Conservation (phyloP, 1,140 invertebrate species). For the Varroa destructor region DNA sequence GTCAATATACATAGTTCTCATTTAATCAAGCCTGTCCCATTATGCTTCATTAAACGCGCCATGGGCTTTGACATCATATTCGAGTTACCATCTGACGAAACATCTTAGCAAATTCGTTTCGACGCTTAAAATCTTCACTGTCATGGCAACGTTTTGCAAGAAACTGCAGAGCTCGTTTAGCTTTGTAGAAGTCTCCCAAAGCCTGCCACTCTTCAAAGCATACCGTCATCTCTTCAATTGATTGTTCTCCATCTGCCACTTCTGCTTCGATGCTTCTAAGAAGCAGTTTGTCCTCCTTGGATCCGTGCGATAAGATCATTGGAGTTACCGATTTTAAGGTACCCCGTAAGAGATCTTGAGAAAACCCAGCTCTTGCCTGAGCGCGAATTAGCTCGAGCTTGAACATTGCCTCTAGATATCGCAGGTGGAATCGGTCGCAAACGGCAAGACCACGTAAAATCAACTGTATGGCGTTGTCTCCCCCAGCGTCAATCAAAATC, state of each 20-base stretch:
- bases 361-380: background rate
- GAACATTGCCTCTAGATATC: conserved; percentile 14
- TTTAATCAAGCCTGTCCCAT: too few species aligned
- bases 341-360: background rate
- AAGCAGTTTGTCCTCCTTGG: conserved; percentile 18
- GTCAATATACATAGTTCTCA: too few species aligned
- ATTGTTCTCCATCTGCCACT: background rate
- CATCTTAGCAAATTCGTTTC: conserved; percentile 8
- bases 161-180: conserved; percentile 10
- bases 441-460: background rate
- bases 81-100: background rate
- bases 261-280: conserved; percentile 3
- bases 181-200: background rate
- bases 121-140: background rate
- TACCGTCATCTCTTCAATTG: background rate
- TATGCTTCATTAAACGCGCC: too few species aligned
- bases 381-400: conserved; percentile 23
- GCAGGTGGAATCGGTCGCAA: conserved; percentile 8
- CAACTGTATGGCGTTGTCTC: conserved; percentile 8
- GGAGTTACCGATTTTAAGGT: background rate
- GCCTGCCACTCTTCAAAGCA: conserved; percentile 1
- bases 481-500: conserved; percentile 2
- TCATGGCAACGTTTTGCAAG: conserved; percentile 17
- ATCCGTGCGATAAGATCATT: conserved; percentile 22
- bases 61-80: too few species aligned